Evolutionary conservation across 30 jellyfish, hydroid and myxozoan species (phyloP), one percentile per base, ranked within the genome.

Genomic region (Aurelia aurita complex sp. Pacific): DNA sequence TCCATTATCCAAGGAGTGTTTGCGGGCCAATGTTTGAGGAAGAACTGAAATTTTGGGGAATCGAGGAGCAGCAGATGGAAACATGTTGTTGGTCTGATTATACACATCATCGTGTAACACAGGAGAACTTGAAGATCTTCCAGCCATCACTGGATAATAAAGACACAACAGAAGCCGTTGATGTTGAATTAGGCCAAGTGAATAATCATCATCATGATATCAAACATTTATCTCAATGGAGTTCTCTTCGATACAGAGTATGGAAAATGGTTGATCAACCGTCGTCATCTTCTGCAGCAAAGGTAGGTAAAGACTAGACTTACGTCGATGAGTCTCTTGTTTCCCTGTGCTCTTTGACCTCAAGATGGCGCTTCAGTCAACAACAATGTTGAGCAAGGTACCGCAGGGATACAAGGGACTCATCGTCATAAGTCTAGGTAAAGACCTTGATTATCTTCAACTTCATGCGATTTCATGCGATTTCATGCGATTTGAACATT

Each of bases 51-150:
- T 92, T 87, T 64, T 92, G 98, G 98, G 98, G 98, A 46, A 88
- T 92, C 40, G 95, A 92, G 43, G 98, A 92, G 85, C 96, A 94
- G 55, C 98, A 92, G 79, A 92, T 92, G 98, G 98, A 92, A 79
- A 88, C 97, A 2, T 92, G 98, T 55, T 92, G 98, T 64, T 92
- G 98, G 98, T 91, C 92, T 55, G 80, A 85, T 33, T 92, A 92
- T 87, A 87, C 98, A 10, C 93, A 78, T 19, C 95, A 86, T 74
- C 92, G 97, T 4, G 98, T 80, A 57, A 87, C 91, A 23, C 97
- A 92, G 66, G 97, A 92, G 67, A 63, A 87, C 66, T 64, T 92
- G 67, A 76, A 88, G 69, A 63, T 86, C 50, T 85, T 92, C 91
- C 73, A 61, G 75, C 40, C 88, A 10, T 23, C 61, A 35, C 61